Evolutionary conservation across 2,113 vertebrate species (phyloP).

Genomic region (Dunckerocampus dactyliophorus): DNA sequence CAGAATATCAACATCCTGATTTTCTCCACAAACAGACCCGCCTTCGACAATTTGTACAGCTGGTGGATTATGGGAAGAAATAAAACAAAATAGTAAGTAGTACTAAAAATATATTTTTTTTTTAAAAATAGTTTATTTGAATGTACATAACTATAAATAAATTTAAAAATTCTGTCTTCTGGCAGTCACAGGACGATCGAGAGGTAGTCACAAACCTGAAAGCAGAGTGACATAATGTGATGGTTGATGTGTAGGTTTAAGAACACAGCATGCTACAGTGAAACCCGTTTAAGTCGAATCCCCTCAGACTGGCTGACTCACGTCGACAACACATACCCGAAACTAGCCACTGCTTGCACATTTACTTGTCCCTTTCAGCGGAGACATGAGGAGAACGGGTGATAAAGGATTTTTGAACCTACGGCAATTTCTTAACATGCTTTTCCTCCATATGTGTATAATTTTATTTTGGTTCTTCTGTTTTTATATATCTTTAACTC

Average conservation of each 20-base stretch:
- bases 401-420: too few relatives aligned
- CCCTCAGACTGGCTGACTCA: too few relatives aligned
- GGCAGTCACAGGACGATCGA: conserved; percentile 64
- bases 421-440: too few relatives aligned
- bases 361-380: too few relatives aligned
- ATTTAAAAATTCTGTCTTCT: conserved; percentile 38
- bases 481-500: too few relatives aligned
- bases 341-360: too few relatives aligned
- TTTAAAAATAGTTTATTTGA: conserved; percentile 22
- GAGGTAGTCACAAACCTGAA: conserved; percentile 73
- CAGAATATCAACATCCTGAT: too few relatives aligned
- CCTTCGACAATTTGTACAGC: not conserved
- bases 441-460: too few relatives aligned
- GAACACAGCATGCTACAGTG: not conserved
- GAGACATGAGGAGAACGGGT: too few relatives aligned
- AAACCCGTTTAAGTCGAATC: not conserved
- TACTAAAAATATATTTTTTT: conserved; percentile 36
- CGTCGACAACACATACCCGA: too few relatives aligned
- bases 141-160: not conserved
- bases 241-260: not conserved
- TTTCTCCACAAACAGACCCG: not conserved
- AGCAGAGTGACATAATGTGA: conserved; percentile 1
- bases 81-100: not conserved
- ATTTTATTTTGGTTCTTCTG: too few relatives aligned
- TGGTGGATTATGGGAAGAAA: not conserved